These are phyloP conservation scores for Suricata suricatta DNA, from an alignment of 2,113 vertebrate species.

Conservation along the genomic window DNA sequence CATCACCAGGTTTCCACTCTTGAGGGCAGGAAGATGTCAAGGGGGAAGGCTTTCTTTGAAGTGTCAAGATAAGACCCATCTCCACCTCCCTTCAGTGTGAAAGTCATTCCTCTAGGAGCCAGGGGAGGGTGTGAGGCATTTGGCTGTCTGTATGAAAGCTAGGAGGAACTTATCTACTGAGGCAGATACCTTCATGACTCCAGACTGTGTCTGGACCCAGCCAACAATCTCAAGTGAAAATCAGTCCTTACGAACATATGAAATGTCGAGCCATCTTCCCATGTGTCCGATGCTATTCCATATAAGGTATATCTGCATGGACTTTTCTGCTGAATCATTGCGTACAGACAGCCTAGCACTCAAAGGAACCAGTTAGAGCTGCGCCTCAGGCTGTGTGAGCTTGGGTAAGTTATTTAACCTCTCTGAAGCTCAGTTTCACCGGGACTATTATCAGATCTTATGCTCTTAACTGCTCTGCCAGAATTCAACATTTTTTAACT, in stretches of 20 bases:
- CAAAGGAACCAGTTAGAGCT: not conserved
- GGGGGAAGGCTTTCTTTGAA: constrained; percentile 80
- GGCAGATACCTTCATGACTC: not conserved
- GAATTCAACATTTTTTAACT: not conserved
- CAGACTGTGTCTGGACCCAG: constrained; percentile 46
- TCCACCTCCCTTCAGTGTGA: constrained; percentile 55
- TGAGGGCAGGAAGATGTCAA: constrained; percentile 73
- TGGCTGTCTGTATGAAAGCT: not conserved
- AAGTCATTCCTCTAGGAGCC: constrained; percentile 32
- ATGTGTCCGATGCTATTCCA: accelerated
- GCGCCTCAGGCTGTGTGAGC: not conserved
- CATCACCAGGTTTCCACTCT: constrained; percentile 59
- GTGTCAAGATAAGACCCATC: constrained; percentile 81
- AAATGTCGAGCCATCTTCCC: accelerated
- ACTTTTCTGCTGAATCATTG: accelerated
- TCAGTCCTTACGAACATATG: not conserved
- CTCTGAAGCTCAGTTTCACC: not conserved
- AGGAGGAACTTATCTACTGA: not conserved
- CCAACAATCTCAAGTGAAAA: not conserved
- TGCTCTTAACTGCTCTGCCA: not conserved
- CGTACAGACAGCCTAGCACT: not conserved
- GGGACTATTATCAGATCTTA: not conserved
- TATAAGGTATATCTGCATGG: not conserved
- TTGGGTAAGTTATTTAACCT: not conserved
- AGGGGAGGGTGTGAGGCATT: not conserved